These are phyloP conservation scores for Heliothis virescens DNA, from an alignment of 1,140 invertebrate genomes.

Conservation along the genomic window DNA sequence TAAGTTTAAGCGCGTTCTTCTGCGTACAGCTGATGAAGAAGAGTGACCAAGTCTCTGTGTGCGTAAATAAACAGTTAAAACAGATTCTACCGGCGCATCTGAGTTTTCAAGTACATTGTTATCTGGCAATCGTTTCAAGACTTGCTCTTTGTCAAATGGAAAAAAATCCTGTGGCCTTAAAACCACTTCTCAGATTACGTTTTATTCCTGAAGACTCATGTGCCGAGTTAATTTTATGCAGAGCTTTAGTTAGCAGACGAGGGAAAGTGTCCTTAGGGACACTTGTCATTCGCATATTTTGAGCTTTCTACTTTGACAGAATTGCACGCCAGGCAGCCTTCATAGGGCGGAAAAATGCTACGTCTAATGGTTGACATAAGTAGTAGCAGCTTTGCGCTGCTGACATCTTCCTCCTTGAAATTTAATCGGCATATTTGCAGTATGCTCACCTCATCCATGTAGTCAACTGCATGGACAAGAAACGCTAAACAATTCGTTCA, in stretches of 20 bases:
- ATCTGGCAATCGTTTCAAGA: slow-evolving; percentile 2
- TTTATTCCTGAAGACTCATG: slow-evolving; percentile 14
- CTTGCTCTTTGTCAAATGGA: slow-evolving; percentile 18
- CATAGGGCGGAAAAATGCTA: not conserved
- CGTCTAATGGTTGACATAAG: not conserved
- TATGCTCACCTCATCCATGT: no score
- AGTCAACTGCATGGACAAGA: no score
- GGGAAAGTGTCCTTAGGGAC: slow-evolving; percentile 21
- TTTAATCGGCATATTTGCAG: no score
- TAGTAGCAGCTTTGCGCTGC: no score
- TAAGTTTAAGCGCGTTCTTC: slow-evolving; percentile 2
- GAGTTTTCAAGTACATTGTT: not conserved
- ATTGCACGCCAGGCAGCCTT: slow-evolving; percentile 1
- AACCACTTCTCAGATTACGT: slow-evolving; percentile 18
- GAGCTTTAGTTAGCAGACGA: slow-evolving; percentile 4
- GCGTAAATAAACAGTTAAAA: not conserved
- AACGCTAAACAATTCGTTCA: no score
- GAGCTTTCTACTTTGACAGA: not conserved
- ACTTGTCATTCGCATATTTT: not conserved
- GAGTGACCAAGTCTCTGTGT: not conserved
- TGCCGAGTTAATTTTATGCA: slow-evolving; percentile 2
- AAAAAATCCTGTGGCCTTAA: slow-evolving; percentile 16
- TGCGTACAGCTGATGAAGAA: not conserved
- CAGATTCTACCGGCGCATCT: not conserved
- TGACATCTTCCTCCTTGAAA: no score